Conservation (phyloP, 2,113 vertebrate species). For the Otis tarda region DNA sequence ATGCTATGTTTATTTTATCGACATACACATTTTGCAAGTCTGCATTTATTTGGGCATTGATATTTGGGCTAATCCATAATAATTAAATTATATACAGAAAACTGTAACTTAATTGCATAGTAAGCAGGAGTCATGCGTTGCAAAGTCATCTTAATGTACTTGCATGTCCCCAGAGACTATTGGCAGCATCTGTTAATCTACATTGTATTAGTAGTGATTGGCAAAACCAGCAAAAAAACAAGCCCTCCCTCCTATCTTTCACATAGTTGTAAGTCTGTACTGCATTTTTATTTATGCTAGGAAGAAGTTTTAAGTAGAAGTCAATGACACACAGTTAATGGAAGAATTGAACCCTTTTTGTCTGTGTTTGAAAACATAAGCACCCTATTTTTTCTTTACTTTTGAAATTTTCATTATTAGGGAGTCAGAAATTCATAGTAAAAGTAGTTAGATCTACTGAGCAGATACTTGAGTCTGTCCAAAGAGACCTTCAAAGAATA, state of each 20-base stretch:
- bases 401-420: not conserved
- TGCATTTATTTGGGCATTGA: conserved; percentile 47
- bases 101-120: conserved; percentile 43
- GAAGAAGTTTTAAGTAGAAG: not conserved
- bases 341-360: not conserved
- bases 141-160: conserved; percentile 65
- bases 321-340: not conserved
- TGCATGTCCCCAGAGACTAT: not conserved
- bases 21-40: conserved; percentile 29
- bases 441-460: not conserved
- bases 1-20: not conserved
- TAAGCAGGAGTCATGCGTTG: conserved; percentile 42
- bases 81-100: conserved; percentile 49
- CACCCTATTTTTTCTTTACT: not conserved
- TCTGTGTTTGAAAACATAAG: not conserved
- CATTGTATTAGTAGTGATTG: conserved; percentile 56
- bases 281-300: not conserved
- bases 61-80: conserved; percentile 52
- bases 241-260: not conserved
- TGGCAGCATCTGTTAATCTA: conserved; percentile 49
- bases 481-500: not conserved
- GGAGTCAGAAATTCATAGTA: not conserved
- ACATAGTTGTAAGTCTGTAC: not conserved
- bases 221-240: not conserved
- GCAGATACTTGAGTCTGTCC: not conserved